Conservation (phyloP, 1,140 invertebrate species). For the Oryctes rhinoceros region DNA sequence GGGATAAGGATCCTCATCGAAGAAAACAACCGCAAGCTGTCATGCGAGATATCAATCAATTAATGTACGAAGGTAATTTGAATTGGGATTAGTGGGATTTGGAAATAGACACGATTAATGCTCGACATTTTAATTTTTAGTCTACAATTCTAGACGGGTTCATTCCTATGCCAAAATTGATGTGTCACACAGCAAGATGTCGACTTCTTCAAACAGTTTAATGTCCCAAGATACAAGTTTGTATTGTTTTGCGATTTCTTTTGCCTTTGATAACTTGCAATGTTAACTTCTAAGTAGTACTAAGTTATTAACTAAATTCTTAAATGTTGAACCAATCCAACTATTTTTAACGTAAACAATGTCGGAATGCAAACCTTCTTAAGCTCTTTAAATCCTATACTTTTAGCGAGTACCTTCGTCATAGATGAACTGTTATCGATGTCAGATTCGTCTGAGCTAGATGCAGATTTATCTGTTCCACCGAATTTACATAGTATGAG, state of each 20-base stretch:
- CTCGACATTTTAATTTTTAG: constrained; percentile 56
- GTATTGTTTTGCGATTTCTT: background rate
- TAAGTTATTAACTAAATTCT: too few relatives aligned
- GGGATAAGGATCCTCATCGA: constrained; percentile 76
- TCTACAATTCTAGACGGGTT: constrained; percentile 68
- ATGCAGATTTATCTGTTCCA: constrained; percentile 45
- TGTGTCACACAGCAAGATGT: constrained; percentile 24
- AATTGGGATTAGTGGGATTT: background rate
- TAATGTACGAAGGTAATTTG: constrained; percentile 73
- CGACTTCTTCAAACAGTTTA: constrained; percentile 50
- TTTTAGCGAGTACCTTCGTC: constrained; percentile 41
- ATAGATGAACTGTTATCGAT: constrained; percentile 42
- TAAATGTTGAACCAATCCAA: too few relatives aligned
- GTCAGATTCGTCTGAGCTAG: constrained; percentile 41
- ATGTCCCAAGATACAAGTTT: constrained; percentile 55
- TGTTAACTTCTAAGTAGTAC: too few relatives aligned
- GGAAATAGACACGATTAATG: background rate
- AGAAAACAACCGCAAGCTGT: constrained; percentile 81
- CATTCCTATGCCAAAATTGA: constrained; percentile 68
- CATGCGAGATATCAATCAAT: constrained; percentile 84
- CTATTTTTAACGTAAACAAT: too few relatives aligned
- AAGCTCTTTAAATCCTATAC: background rate
- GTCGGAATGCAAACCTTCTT: too few relatives aligned
- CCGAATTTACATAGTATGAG: constrained; percentile 42
- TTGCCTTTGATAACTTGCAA: background rate